Percentiles rank a stretch among this genome's conserved stretches.
Conservation (phyloP, 2,113 vertebrate genomes). For the Candoia aspera region DNA sequence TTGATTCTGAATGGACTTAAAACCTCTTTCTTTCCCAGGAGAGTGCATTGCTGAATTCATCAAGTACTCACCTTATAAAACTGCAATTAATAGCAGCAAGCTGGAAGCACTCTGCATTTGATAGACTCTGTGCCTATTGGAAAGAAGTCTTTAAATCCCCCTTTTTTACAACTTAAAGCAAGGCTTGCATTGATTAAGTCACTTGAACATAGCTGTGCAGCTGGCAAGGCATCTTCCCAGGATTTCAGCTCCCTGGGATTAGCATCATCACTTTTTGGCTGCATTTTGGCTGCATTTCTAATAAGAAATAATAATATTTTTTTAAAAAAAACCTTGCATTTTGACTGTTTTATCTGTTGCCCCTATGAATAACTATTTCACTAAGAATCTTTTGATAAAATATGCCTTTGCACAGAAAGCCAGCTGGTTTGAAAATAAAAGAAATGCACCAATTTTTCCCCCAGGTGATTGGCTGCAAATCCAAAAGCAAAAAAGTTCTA, state of each 20-base stretch:
- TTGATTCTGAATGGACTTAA: conserved; percentile 15
- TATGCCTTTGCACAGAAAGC: conserved; percentile 60
- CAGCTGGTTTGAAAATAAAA: conserved; percentile 1
- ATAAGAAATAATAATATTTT: conserved; percentile 59
- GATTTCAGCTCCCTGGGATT: conserved; percentile 66
- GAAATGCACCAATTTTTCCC: too few relatives aligned
- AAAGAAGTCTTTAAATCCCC: conserved; percentile 77
- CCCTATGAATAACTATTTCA: conserved; percentile 52
- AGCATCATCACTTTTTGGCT: conserved; percentile 69
- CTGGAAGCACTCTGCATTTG: conserved; percentile 72
- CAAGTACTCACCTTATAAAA: conserved; percentile 72
- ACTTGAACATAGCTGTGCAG: conserved; percentile 66
- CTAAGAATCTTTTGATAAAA: conserved; percentile 61
- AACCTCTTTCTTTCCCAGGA: conserved; percentile 41
- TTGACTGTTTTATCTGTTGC: conserved; percentile 63
- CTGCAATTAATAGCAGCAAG: conserved; percentile 70
- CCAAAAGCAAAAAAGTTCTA: neutral
- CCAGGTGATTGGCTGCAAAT: neutral
- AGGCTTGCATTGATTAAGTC: conserved; percentile 73
- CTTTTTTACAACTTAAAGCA: conserved; percentile 71
- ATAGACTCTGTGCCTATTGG: conserved; percentile 71
- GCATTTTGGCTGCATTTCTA: conserved; percentile 38
- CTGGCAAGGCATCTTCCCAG: conserved; percentile 76
- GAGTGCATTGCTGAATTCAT: conserved; percentile 57
- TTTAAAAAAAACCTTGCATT: conserved; percentile 59